Conservation (phyloP, 1,140 invertebrate species). For the Aphis gossypii region DNA sequence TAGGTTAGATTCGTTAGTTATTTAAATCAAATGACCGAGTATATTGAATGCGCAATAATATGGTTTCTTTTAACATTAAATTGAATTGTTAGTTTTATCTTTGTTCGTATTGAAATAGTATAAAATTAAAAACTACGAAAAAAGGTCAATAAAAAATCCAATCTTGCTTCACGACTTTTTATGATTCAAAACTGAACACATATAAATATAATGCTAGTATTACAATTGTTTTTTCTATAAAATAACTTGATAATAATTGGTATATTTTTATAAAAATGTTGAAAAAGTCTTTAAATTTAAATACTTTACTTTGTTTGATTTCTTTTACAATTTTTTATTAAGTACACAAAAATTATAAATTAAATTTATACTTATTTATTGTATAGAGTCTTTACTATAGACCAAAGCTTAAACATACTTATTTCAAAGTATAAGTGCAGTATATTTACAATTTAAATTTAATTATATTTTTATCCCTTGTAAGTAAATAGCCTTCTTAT, state of each 20-base stretch:
- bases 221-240: neutral
- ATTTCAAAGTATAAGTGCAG: neutral
- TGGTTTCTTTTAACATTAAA: slow-evolving; percentile 19
- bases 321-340: neutral
- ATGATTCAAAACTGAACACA: neutral
- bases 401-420: neutral
- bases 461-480: neutral
- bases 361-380: neutral
- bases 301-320: neutral
- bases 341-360: neutral
- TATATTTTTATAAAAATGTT: neutral
- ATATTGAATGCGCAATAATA: neutral
- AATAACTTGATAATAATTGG: neutral
- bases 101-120: neutral
- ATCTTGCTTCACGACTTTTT: neutral
- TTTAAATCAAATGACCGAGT: neutral
- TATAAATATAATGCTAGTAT: neutral
- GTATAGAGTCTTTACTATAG: neutral
- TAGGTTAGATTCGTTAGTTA: neutral
- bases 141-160: neutral
- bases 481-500: neutral
- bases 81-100: neutral
- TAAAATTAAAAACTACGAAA: neutral
- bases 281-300: neutral
- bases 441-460: neutral